phyloP scores from a whole-genome alignment of 2,113 vertebrate species.

The Oophaga pumilio region DNA sequence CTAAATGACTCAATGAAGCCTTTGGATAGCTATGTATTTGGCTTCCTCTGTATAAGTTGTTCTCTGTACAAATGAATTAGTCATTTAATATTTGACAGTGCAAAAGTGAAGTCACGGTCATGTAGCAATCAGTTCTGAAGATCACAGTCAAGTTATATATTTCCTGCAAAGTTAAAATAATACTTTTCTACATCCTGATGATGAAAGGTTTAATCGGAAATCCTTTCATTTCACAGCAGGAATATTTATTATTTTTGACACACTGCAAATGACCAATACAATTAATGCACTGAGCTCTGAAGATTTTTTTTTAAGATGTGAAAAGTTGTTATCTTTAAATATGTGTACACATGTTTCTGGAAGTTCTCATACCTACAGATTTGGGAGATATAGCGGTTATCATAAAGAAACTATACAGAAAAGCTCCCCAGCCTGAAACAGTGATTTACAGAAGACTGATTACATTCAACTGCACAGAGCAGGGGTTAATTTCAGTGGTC shows the following conservation, averaged over 20 bases:
- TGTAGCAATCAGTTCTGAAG: neutral
- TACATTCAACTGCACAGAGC: too few species aligned
- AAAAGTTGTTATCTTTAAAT: too few species aligned
- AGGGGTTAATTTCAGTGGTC: too few species aligned
- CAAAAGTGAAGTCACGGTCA: slow-evolving; percentile 6
- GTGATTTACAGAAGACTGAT: too few species aligned
- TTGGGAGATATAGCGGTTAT: too few species aligned
- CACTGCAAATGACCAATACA: neutral
- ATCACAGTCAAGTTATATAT: neutral
- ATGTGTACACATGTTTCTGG: too few species aligned
- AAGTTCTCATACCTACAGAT: too few species aligned
- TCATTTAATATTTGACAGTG: neutral
- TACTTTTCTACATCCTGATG: neutral
- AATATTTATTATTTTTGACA: neutral
- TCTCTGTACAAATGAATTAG: neutral
- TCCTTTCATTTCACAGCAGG: neutral
- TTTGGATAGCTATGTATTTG: neutral
- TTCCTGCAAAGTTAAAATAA: neutral
- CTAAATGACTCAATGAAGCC: neutral
- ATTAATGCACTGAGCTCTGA: neutral
- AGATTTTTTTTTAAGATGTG: neutral
- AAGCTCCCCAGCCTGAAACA: too few species aligned
- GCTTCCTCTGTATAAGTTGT: slow-evolving; percentile 6
- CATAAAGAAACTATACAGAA: too few species aligned
- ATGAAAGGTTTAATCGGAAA: slow-evolving; percentile 4